These are phyloP conservation scores for Polymixis flavicincta DNA, from an alignment of 2,888 invertebrate genomes.

Conservation along the genomic window DNA sequence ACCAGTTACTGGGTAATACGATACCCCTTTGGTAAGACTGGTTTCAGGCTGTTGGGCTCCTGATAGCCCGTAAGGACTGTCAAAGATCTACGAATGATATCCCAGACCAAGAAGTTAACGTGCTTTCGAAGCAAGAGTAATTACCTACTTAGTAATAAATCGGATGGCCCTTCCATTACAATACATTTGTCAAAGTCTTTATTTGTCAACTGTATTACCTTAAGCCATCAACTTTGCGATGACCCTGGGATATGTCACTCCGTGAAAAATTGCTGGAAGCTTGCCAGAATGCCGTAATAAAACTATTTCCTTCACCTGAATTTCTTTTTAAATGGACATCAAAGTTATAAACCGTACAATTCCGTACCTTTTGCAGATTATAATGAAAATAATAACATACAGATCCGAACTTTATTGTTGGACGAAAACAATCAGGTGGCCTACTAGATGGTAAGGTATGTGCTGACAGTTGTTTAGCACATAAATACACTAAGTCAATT, in stretches of 20 bases:
- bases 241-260: slow-evolving; percentile 34
- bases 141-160: background rate
- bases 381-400: background rate
- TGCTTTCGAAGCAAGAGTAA: background rate
- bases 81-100: too few species aligned
- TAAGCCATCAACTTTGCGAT: slow-evolving; percentile 24
- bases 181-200: too few species aligned
- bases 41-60: too few species aligned
- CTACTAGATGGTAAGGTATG: background rate
- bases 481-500: background rate
- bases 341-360: slow-evolving; percentile 6
- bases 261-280: slow-evolving; percentile 42
- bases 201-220: slow-evolving; percentile 22
- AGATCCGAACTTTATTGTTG: background rate
- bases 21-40: too few species aligned
- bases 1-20: background rate
- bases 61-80: too few species aligned
- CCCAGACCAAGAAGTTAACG: too few species aligned
- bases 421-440: background rate
- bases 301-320: slow-evolving; percentile 63
- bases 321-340: slow-evolving; percentile 29
- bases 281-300: slow-evolving; percentile 41
- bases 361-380: background rate
- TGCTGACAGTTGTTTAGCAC: background rate
- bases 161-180: too few species aligned